A percentile compares a stretch with the other conserved stretches of the same genome.
Evolutionary conservation across 2,888 invertebrate genomes (phyloP).

Genomic region (Ferdinandea cuprea): DNA sequence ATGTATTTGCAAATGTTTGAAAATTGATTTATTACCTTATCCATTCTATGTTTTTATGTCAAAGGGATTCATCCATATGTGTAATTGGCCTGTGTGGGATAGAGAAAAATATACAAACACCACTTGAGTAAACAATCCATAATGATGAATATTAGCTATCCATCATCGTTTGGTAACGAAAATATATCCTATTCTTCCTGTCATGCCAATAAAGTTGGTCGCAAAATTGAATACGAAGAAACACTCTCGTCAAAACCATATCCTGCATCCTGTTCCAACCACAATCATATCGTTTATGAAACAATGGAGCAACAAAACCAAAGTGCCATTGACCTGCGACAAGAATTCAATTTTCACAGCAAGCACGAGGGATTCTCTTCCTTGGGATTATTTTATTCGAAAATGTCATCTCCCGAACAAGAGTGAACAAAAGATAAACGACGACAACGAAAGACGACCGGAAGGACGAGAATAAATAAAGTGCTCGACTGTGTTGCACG

Average conservation of each 20-base stretch:
- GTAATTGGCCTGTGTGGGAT: neutral
- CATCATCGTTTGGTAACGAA: neutral
- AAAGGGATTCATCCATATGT: neutral
- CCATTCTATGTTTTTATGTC: neutral
- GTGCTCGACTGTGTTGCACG: too few relatives aligned
- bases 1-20: neutral
- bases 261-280: slow-evolving; percentile 10
- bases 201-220: neutral
- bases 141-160: neutral
- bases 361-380: neutral
- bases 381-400: slow-evolving; percentile 12
- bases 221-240: neutral
- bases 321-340: slow-evolving; percentile 50
- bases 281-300: slow-evolving; percentile 25
- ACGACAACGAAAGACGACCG: slow-evolving; percentile 27
- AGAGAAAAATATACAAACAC: neutral
- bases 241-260: neutral
- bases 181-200: neutral
- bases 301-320: slow-evolving; percentile 28
- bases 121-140: neutral
- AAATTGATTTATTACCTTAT: neutral
- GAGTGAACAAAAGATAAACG: slow-evolving; percentile 11
- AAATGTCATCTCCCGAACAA: slow-evolving; percentile 25
- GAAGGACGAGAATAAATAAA: too few relatives aligned
- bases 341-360: slow-evolving; percentile 35